These are phyloP conservation scores for Stomatorhinus walkeri DNA, from an alignment of 2,797 vertebrate species.

Conservation along the genomic window DNA sequence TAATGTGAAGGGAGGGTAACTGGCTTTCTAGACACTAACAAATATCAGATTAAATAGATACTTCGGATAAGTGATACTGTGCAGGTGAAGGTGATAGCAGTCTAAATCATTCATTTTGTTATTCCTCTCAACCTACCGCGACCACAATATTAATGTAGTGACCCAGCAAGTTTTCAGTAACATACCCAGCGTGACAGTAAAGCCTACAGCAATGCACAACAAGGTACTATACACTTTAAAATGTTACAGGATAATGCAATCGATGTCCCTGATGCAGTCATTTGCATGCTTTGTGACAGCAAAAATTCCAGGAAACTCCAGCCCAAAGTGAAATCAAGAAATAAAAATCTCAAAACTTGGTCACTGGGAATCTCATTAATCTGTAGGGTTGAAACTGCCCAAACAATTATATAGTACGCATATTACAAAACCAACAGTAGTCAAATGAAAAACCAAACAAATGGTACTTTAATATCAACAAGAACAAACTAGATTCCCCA, in stretches of 20 bases:
- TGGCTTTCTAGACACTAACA: background rate
- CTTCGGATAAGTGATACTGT: background rate
- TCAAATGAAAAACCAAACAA: background rate
- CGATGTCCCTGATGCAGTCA: background rate
- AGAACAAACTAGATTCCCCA: background rate
- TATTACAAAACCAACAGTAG: background rate
- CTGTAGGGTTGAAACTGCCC: background rate
- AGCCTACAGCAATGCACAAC: background rate
- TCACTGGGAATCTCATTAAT: constrained; percentile 2
- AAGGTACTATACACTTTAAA: background rate
- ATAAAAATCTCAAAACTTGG: background rate
- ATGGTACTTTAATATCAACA: background rate
- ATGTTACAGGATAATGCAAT: background rate
- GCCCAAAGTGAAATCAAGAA: background rate
- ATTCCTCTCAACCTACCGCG: background rate
- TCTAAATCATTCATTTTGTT: background rate
- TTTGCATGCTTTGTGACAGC: background rate
- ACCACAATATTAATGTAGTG: background rate
- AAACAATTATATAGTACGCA: background rate
- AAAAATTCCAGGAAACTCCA: background rate
- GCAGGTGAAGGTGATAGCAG: background rate
- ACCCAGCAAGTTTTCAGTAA: background rate
- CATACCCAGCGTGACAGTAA: background rate
- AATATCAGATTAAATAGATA: background rate
- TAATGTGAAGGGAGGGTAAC: background rate